Conservation (phyloP, 1,140 invertebrate genomes). For the Nomia melanderi region DNA sequence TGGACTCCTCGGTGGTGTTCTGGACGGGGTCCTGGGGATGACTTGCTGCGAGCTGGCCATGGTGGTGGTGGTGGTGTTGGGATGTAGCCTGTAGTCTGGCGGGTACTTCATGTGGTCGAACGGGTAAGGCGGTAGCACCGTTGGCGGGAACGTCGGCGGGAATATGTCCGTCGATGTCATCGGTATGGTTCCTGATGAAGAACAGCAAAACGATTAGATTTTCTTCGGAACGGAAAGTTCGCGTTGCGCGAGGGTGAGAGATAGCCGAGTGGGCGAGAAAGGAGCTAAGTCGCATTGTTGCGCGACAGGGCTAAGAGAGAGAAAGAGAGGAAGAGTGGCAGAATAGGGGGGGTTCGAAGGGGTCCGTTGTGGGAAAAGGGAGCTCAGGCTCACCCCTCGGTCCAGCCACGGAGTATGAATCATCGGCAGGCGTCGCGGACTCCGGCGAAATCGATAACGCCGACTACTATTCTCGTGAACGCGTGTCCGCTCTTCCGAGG, state of each 20-base stretch:
- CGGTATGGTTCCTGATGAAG: conserved; percentile 73
- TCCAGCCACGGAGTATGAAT: conserved; percentile 74
- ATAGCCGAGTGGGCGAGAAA: conserved; percentile 16
- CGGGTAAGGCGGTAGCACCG: conserved; percentile 69
- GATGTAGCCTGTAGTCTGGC: conserved; percentile 61
- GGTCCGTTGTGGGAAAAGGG: conserved; percentile 71
- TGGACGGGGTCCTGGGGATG: conserved; percentile 62
- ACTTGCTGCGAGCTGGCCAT: conserved; percentile 45
- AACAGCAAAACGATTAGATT: conserved; percentile 45
- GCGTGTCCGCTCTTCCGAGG: conserved; percentile 52
- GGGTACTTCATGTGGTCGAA: conserved; percentile 72
- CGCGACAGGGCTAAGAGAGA: conserved; percentile 31
- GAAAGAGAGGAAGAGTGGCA: conserved; percentile 10
- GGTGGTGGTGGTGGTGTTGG: conserved; percentile 8
- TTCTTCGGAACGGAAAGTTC: conserved; percentile 1
- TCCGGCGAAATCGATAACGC: conserved; percentile 76
- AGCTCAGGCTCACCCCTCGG: conserved; percentile 69
- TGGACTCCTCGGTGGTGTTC: conserved; percentile 74
- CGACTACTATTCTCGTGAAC: conserved; percentile 40
- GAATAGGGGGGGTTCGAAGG: conserved; percentile 47
- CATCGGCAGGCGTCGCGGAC: conserved; percentile 75
- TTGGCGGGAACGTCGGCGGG: conserved; percentile 68
- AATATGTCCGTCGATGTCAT: conserved; percentile 73
- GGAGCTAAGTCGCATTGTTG: conserved; percentile 69
- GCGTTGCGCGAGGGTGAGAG: conserved; percentile 42